These are phyloP conservation scores for Bubo scandiacus DNA, from an alignment of 2,113 vertebrate genomes.

Conservation along the genomic window DNA sequence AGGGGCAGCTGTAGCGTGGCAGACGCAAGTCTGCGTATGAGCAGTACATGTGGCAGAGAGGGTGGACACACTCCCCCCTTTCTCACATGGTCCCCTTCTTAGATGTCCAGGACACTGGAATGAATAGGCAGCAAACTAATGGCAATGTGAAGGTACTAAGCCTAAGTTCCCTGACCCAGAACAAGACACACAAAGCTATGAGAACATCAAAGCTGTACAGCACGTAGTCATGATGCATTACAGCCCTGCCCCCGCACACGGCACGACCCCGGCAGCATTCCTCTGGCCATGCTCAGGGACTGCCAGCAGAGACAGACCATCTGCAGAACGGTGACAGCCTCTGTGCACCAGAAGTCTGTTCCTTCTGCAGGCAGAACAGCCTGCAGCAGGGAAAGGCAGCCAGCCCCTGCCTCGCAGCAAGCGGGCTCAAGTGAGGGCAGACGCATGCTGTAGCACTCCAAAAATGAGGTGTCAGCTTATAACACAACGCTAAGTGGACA, in stretches of 20 bases:
- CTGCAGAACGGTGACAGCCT: not conserved
- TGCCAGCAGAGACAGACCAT: not conserved
- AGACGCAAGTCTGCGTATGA: not conserved
- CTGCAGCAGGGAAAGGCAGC: not conserved
- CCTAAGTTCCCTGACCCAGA: slow-evolving; percentile 36
- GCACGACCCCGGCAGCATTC: not conserved
- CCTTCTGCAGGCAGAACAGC: not conserved
- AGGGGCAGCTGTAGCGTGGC: not conserved
- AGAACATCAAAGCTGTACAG: slow-evolving; percentile 27
- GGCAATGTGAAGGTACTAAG: slow-evolving; percentile 22
- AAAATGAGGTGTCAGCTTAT: not conserved
- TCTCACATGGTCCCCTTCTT: slow-evolving; percentile 40
- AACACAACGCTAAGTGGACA: fast-evolving
- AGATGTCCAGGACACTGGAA: slow-evolving; percentile 50
- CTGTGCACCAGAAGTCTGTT: not conserved
- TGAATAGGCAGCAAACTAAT: slow-evolving; percentile 59
- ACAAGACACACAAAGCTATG: slow-evolving; percentile 50
- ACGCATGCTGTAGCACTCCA: not conserved
- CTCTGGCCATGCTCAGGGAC: not conserved
- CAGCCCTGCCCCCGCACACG: not conserved
- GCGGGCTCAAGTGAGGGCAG: not conserved
- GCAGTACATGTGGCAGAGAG: not conserved
- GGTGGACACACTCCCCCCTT: not conserved
- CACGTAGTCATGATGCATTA: not conserved
- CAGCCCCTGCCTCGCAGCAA: not conserved